These are phyloP conservation scores for Pempheris klunzingeri DNA, from an alignment of 2,797 vertebrate species.

Conservation along the genomic window DNA sequence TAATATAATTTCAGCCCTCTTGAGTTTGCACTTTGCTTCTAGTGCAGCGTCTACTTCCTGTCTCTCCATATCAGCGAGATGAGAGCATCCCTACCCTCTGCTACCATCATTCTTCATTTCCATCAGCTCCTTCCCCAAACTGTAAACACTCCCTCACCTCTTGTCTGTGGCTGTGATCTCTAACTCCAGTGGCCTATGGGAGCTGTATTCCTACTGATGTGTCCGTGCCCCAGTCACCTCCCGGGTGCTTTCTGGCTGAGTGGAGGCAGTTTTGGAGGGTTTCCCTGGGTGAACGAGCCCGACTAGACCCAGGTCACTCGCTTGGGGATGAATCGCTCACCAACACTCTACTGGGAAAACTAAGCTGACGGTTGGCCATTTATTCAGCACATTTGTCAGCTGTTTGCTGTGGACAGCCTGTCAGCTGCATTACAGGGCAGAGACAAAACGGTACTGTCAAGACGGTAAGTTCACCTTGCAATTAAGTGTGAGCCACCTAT, in stretches of 20 bases:
- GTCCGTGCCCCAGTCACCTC: conserved; percentile 55
- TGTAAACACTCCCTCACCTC: conserved; percentile 57
- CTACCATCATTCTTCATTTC: conserved; percentile 58
- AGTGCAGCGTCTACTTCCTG: conserved; percentile 33
- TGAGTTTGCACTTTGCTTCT: conserved; percentile 21
- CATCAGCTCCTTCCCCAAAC: conserved; percentile 55
- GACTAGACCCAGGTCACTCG: conserved; percentile 48
- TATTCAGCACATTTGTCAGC: conserved; percentile 59
- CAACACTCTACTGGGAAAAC: conserved; percentile 43
- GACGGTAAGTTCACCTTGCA: conserved; percentile 12
- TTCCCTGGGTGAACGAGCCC: conserved; percentile 55
- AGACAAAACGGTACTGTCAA: conserved; percentile 12
- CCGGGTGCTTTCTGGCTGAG: conserved; percentile 61
- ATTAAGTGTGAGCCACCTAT: conserved; percentile 4
- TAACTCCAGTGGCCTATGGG: conserved; percentile 54
- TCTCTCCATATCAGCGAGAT: conserved; percentile 47
- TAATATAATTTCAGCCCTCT: conserved; percentile 15
- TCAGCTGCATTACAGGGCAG: conserved; percentile 27
- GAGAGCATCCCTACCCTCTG: conserved; percentile 33
- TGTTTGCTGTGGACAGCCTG: conserved; percentile 25
- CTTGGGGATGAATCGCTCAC: conserved; percentile 47
- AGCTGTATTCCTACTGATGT: conserved; percentile 62
- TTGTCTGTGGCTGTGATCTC: conserved; percentile 48
- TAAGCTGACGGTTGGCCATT: conserved; percentile 52
- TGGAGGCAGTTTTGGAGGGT: conserved; percentile 40